These are phyloP conservation scores for Daubentonia madagascariensis DNA, from an alignment of 2,113 vertebrate genomes.

Conservation along the genomic window DNA sequence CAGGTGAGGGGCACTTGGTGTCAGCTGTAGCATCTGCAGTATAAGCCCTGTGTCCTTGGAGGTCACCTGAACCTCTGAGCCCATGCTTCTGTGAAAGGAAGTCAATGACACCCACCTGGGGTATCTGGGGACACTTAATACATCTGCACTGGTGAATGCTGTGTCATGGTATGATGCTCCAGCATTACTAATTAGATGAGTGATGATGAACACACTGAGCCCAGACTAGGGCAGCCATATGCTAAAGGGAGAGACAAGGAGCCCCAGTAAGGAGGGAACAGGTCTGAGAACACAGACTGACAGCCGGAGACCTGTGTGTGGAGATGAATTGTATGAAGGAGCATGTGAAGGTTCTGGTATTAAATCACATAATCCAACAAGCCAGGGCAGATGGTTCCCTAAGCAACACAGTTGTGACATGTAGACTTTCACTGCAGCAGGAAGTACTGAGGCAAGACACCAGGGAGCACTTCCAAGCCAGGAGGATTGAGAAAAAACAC, in stretches of 20 bases:
- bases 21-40: background rate
- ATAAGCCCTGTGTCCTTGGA: background rate
- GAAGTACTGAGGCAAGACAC: background rate
- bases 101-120: background rate
- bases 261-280: background rate
- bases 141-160: background rate
- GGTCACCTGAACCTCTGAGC: background rate
- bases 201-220: background rate
- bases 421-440: background rate
- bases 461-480: background rate
- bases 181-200: background rate
- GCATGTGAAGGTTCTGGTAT: background rate
- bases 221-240: background rate
- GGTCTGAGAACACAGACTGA: too few relatives aligned
- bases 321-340: background rate
- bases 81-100: background rate
- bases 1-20: background rate
- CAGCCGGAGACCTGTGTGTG: background rate
- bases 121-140: background rate
- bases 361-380: background rate
- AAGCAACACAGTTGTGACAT: background rate
- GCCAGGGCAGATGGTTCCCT: background rate
- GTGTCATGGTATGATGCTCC: background rate
- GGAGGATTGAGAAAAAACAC: background rate
- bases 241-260: too few relatives aligned